Evolutionary conservation across 2,888 invertebrate genomes (phyloP), one percentile per base, ranked within the genome.

Genomic region (Crematogaster levior): DNA sequence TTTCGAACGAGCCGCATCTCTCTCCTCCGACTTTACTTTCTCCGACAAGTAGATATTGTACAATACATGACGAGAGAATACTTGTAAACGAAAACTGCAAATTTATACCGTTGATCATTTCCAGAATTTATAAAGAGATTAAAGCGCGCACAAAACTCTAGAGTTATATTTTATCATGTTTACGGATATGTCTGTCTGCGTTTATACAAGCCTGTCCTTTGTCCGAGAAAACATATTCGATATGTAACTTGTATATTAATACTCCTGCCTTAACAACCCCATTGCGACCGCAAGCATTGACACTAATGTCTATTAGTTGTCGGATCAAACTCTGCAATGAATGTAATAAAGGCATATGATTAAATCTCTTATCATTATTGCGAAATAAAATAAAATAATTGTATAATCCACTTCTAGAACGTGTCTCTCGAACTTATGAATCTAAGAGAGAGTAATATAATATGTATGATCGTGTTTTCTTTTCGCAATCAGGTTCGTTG

Each of bases 291-390:
- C 75, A 75, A 66, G 75, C 77, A 53, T 77, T 43, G 77, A 77
- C 77, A 43, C 53, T 53, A 21, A 77, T 56, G 21, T 27, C 53
- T 43, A 68, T 77, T 75, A 37, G 66, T 40, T 75, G 51, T 75
- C 75, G 75, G 37, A 75, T 75, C 66, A 65, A 75, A 75, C 51
- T 51, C 65, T 66, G 66, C 75, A 75, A 75, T 74, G 65, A 74
- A 74, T 75, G 66, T 75, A 65, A 75, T 75, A 75, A 75, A 66
- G 75, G 48, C 75, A 48, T 75, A 65, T 75, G 66, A 75, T 75
- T 48, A 65, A 75, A 75, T 12, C 75, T 75, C 75, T 75, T 66
- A 75, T 75, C 34, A 65, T 74, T 75, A 48, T 75, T 75, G 75
- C 75, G 66, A 75, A 65, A 66, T 65, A 75, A 75, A 75, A 37